Base-by-base conservation (phyloP, 2,113 vertebrate genomes). In the Gavialis gangeticus region DNA sequence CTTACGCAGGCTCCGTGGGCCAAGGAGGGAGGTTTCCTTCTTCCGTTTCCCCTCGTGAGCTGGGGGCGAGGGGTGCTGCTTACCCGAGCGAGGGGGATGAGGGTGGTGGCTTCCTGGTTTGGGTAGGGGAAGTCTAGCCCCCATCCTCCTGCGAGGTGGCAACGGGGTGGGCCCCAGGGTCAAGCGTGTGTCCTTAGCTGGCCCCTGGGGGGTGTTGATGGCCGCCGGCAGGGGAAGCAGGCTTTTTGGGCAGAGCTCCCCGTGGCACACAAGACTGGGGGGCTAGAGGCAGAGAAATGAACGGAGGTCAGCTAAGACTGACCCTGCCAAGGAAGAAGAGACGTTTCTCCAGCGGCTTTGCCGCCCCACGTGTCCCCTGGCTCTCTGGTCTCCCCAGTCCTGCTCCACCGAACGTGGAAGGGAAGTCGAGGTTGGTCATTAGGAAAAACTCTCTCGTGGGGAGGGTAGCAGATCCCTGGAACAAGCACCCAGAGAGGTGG, bases 241-340 rank as follows among this genome's bases (percentile, higher is more conserved):
- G 46, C 62, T 58, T 55, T 86, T n/a, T 37, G 82, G 37, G 69
- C 60, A 12, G 88, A 58, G 80, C 62, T 59, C 19, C 46, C 22
- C 17, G 27, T 2, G 69, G 16, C 88, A 28, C 24, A 37, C 57
- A 15, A 15, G 30, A 6, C 3, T 17, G 73, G 54, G 75, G 27
- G 24, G 25, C 10, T 28, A 54, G 25, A 22, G 1, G n/a, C 55
- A 13, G 78, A n/a, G 66, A 2, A 55, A 60, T 19, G 1, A 56
- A 10, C 3, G 58, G 73, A 4, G 0, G 46, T 0, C n/a, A 2
- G 85, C 1, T 10, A 6, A 25, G 10, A 6, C 4, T 17, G 30
- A 27, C 54, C 11, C 10, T 0, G 0, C 0, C 37, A 17, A 3
- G 13, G 81, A 16, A 57, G 75, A 34, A 25, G 12, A 11, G 60